Conservation (phyloP, 2,113 vertebrate species). For the Calypte anna region DNA sequence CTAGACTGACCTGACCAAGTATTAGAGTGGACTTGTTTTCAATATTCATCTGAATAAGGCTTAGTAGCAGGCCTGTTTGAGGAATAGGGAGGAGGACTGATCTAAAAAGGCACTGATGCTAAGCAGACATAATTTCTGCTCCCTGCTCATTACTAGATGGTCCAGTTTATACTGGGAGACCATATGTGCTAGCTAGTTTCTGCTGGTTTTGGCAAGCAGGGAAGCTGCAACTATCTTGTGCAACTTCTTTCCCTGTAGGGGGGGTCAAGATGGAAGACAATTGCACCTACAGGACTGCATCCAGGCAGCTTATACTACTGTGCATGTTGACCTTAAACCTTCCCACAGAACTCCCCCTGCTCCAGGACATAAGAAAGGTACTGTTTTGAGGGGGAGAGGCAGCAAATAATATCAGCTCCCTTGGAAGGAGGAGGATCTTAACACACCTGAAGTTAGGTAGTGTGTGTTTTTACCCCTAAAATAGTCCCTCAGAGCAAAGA, state of each 20-base stretch:
- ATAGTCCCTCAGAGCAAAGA: not conserved
- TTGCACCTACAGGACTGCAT: not conserved
- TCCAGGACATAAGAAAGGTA: not conserved
- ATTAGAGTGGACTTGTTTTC: not conserved
- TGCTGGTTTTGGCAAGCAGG: not conserved
- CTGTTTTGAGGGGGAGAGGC: not conserved
- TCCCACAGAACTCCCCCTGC: not conserved
- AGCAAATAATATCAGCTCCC: not conserved
- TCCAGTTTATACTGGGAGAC: not conserved
- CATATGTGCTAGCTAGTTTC: not conserved
- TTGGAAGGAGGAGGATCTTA: not conserved
- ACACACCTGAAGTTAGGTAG: not conserved
- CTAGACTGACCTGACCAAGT: not conserved
- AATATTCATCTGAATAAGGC: not conserved
- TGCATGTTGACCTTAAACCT: not conserved
- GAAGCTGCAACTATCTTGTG: constrained; percentile 15
- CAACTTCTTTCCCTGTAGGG: not conserved
- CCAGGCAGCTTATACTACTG: not conserved
- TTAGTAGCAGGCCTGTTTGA: not conserved
- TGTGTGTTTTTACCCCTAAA: not conserved
- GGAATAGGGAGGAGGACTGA: not conserved
- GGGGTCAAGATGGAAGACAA: not conserved
- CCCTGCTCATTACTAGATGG: not conserved
- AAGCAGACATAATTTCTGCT: not conserved
- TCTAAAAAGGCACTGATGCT: not conserved